Evolutionary conservation across 1,140 invertebrate genomes (phyloP).

Genomic region (Conus ventricosus): DNA sequence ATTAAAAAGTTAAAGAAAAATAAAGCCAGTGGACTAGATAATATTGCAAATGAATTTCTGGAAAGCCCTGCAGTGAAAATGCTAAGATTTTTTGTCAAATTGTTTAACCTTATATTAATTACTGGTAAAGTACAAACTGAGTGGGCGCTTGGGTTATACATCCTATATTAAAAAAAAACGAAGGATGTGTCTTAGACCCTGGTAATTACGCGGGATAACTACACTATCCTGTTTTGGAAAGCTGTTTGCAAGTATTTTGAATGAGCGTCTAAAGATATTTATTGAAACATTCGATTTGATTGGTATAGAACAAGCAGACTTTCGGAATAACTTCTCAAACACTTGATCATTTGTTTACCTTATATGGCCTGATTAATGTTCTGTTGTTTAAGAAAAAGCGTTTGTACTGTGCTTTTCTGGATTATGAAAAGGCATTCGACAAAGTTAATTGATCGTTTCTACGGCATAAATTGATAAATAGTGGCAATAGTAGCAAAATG

Average conservation of each 20-base stretch:
- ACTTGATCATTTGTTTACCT: constrained; percentile 16
- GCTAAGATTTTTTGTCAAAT: background rate
- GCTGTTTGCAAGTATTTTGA: constrained; percentile 8
- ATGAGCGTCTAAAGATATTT: background rate
- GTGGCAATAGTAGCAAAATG: background rate
- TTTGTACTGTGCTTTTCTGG: background rate
- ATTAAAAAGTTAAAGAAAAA: background rate
- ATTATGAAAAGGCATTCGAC: constrained; percentile 7
- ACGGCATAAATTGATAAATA: background rate
- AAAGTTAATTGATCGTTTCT: background rate
- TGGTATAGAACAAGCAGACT: constrained; percentile 5
- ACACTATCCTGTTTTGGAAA: background rate
- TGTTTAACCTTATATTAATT: background rate
- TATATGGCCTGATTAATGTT: background rate
- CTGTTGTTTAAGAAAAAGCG: background rate
- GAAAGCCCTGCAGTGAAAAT: background rate
- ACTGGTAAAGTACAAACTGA: background rate
- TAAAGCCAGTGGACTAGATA: constrained; percentile 7
- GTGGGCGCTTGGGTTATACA: background rate
- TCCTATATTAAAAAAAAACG: background rate
- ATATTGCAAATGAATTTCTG: background rate
- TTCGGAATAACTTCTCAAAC: background rate
- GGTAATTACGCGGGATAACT: background rate
- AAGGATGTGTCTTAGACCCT: background rate
- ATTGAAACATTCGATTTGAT: background rate